phyloP scores from a whole-genome alignment of 2,888 invertebrate species.

The Acrocyrtus sp. region DNA sequence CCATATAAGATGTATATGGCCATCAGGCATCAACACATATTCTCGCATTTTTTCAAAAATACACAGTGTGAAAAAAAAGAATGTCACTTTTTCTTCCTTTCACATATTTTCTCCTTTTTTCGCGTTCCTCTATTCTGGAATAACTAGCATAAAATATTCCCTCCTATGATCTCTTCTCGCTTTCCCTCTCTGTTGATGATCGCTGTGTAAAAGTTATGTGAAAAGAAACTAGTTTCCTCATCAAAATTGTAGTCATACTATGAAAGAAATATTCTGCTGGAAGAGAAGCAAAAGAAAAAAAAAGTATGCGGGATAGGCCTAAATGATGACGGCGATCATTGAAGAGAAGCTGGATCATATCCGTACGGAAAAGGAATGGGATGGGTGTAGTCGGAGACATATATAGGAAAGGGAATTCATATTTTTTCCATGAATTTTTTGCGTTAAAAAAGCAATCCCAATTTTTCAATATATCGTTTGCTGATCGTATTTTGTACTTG shows the following conservation, averaged over 20 bases:
- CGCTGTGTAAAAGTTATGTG: background rate
- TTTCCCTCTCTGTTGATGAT: background rate
- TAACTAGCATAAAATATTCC: background rate
- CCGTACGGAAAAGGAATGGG: no score
- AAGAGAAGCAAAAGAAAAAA: no score
- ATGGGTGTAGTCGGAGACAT: background rate
- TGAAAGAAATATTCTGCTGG: background rate
- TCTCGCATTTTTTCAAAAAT: background rate
- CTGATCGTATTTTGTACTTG: constrained; percentile 2
- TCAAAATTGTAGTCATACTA: constrained; percentile 2
- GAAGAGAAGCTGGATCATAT: background rate
- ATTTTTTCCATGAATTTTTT: background rate
- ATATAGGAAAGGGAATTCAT: background rate
- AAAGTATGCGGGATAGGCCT: background rate
- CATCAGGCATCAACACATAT: no score
- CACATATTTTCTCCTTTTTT: background rate
- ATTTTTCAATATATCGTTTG: constrained; percentile 29
- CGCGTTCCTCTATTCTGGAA: background rate
- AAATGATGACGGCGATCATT: background rate
- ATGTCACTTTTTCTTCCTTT: background rate
- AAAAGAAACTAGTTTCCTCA: constrained; percentile 24
- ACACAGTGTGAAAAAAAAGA: constrained; percentile 2
- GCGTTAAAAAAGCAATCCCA: constrained; percentile 17
- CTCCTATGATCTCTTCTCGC: background rate
- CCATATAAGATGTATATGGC: no score